Evolutionary conservation across 1,140 invertebrate genomes (phyloP).

Genomic region (Megathymus violae): DNA sequence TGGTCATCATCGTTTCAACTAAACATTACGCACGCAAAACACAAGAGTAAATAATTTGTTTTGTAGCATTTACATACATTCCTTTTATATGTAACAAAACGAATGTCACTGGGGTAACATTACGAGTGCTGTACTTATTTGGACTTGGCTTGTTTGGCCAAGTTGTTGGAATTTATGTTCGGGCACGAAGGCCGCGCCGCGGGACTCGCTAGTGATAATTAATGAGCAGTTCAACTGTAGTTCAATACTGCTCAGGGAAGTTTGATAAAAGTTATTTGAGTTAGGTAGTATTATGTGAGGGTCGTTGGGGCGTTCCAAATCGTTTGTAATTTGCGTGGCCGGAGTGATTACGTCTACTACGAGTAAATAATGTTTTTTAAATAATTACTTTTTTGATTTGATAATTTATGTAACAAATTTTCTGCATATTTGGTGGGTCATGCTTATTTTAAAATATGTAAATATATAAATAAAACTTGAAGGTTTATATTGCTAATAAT

Average conservation of each 20-base stretch:
- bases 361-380: not conserved
- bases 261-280: slow-evolving; percentile 43
- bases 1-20: too few species aligned
- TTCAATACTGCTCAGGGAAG: slow-evolving; percentile 39
- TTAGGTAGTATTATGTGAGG: slow-evolving; percentile 6
- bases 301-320: not conserved
- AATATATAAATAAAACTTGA: too few species aligned
- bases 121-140: slow-evolving; percentile 71
- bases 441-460: too few species aligned
- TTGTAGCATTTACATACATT: not conserved
- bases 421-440: too few species aligned
- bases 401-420: too few species aligned
- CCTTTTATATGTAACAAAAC: slow-evolving; percentile 42
- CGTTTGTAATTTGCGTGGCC: not conserved
- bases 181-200: slow-evolving; percentile 55
- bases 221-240: slow-evolving; percentile 52
- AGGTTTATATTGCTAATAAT: too few species aligned
- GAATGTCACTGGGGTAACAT: slow-evolving; percentile 64
- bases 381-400: not conserved
- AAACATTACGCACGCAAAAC: too few species aligned
- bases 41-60: too few species aligned
- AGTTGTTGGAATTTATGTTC: slow-evolving; percentile 74
- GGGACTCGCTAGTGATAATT: slow-evolving; percentile 66
- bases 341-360: not conserved
- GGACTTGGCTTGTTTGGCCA: slow-evolving; percentile 69